A percentile compares a stretch with the other conserved stretches of the same genome.
phyloP scores from a whole-genome alignment of 2,888 invertebrate species.

The Eurytoma californica region DNA sequence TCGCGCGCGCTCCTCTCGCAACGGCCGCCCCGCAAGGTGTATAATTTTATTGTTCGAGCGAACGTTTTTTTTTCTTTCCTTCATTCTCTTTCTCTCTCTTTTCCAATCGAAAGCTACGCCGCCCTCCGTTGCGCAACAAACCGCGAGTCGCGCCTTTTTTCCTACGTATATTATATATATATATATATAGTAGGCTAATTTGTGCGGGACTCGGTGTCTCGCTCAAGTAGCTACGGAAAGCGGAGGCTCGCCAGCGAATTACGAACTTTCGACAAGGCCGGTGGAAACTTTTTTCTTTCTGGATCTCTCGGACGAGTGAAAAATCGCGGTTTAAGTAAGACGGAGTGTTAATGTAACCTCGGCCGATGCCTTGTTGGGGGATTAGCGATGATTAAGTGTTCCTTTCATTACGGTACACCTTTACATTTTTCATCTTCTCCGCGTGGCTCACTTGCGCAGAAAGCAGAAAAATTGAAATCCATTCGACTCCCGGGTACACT shows the following conservation, averaged over 20 bases:
- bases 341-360: neutral
- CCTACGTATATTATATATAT: neutral
- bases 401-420: neutral
- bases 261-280: neutral
- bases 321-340: neutral
- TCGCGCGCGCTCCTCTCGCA: neutral
- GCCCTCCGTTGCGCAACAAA: constrained; percentile 33
- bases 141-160: neutral
- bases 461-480: constrained; percentile 46
- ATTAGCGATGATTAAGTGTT: constrained; percentile 2
- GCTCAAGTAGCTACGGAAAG: constrained; percentile 8
- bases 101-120: constrained; percentile 27
- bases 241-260: too few relatives aligned
- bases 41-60: constrained; percentile 49
- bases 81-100: neutral
- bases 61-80: constrained; percentile 8
- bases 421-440: constrained; percentile 24
- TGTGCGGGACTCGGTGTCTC: neutral
- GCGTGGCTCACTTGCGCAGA: constrained; percentile 44
- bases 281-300: neutral
- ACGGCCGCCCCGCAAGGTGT: constrained; percentile 35
- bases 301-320: neutral
- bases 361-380: neutral
- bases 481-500: neutral
- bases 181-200: constrained; percentile 10